Evolutionary conservation across 2,797 vertebrate genomes (phyloP).

Genomic region (Manis pentadactyla): DNA sequence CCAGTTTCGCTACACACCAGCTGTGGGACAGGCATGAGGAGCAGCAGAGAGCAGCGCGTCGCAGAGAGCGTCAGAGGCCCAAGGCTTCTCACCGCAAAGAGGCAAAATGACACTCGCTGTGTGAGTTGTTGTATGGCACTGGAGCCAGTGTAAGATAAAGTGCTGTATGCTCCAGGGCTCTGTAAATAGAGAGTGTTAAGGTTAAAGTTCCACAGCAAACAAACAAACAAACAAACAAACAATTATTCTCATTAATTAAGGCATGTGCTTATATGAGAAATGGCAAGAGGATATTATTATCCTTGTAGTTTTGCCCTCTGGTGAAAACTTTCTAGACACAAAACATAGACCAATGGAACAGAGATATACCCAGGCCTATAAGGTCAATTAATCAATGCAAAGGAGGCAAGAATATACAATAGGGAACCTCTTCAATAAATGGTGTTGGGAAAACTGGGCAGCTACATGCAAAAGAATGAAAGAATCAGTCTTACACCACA

Average conservation of each 20-base stretch:
- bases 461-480: too few species aligned
- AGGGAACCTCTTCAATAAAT: too few species aligned
- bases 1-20: not conserved
- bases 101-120: fast-evolving
- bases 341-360: too few species aligned
- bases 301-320: not conserved
- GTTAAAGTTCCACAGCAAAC: not conserved
- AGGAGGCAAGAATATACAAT: too few species aligned
- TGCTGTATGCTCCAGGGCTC: too few species aligned
- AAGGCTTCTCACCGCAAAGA: not conserved
- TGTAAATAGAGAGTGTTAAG: not conserved
- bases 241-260: not conserved
- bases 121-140: fast-evolving
- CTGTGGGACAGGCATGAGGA: fast-evolving
- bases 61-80: not conserved
- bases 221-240: not conserved
- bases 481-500: too few species aligned
- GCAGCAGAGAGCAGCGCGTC: fast-evolving
- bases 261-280: not conserved
- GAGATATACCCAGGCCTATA: too few species aligned
- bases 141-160: fast-evolving
- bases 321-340: not conserved
- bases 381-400: too few species aligned
- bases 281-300: not conserved
- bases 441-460: too few species aligned